Base-by-base conservation (phyloP, 2,113 vertebrate species). In the western clawed frog (Xenopus tropicalis) region DNA sequence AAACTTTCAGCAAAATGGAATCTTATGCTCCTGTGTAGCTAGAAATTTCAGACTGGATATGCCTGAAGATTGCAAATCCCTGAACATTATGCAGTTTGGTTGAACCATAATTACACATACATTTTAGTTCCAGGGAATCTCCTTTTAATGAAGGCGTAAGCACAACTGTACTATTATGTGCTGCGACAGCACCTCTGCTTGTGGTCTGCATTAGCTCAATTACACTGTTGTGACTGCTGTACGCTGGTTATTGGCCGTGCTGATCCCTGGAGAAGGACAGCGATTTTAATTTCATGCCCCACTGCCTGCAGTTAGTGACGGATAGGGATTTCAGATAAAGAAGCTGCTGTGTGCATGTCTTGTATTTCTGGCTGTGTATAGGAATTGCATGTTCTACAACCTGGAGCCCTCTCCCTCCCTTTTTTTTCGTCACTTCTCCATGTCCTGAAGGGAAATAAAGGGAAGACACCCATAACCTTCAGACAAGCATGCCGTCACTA, bases 231-330 rank as follows among this genome's bases (percentile, higher is more conserved):
- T 76, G 79, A 78, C 83, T 16, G 66, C 66, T 85, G 78, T 79
- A 83, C 81, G 74, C 74, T 69, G 46, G 74, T 86, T 86, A 89
- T 79, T 85, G 80, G 83, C 88, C 85, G 84, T 86, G 80, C 69
- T 73, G 79, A 85, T 84, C 79, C 86, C 86, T 81, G 81, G 71
- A 82, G 84, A 83, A 85, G 83, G 82, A 81, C 80, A 69, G 81
- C 79, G 87, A 93, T 93, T 94, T 93, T 92, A 94, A 96, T 96
- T 96, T 96, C 92, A 94, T 88, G 86, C 86, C 84, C 86, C 84
- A 89, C 85, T 83, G 82, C 84, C 85, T 85, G 61, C 85, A 74
- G 78, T 80, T 90, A 86, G 88, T 93, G 94, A 94, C 86, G 61
- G 90, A 95, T 94, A 90, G 89, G 75, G 85, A 90, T 85, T 83